A percentile compares a stretch with the other conserved stretches of the same genome.
Evolutionary conservation across 1,140 invertebrate genomes (phyloP).

Genomic region (Bombyx mandarina): DNA sequence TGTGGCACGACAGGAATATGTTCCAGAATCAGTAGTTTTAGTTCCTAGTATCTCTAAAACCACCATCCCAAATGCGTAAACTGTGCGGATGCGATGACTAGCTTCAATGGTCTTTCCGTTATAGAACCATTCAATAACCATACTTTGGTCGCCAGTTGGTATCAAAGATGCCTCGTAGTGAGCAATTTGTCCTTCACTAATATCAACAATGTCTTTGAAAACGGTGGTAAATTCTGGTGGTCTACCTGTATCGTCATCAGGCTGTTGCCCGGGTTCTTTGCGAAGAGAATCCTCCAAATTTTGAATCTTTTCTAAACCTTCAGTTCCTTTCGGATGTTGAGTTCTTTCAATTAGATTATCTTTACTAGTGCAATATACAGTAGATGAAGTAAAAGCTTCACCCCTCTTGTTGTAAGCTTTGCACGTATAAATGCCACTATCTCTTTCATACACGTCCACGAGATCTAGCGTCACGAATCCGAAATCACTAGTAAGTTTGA

Average conservation of each 20-base stretch:
- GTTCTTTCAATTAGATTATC: slow-evolving; percentile 88
- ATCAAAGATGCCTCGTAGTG: slow-evolving; percentile 95
- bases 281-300: slow-evolving; percentile 89
- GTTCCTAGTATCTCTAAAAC: slow-evolving; percentile 93
- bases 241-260: slow-evolving; percentile 83
- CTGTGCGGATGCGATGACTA: slow-evolving; percentile 90
- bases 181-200: slow-evolving; percentile 91
- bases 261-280: slow-evolving; percentile 76
- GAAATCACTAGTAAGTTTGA: slow-evolving; percentile 92
- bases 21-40: slow-evolving; percentile 89
- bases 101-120: slow-evolving; percentile 91
- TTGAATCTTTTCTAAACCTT: slow-evolving; percentile 91
- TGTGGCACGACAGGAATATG: slow-evolving; percentile 88
- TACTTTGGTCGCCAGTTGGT: slow-evolving; percentile 94
- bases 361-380: slow-evolving; percentile 86
- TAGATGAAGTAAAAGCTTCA: slow-evolving; percentile 93
- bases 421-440: slow-evolving; percentile 95
- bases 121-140: slow-evolving; percentile 98
- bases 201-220: slow-evolving; percentile 84
- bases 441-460: slow-evolving; percentile 90
- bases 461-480: slow-evolving; percentile 93
- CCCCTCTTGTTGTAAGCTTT: slow-evolving; percentile 89
- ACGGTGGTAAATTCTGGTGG: slow-evolving; percentile 90
- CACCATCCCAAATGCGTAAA: slow-evolving; percentile 96
- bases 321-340: slow-evolving; percentile 93